Conservation (phyloP, 2,113 vertebrate species). For the Cairina moschata region DNA sequence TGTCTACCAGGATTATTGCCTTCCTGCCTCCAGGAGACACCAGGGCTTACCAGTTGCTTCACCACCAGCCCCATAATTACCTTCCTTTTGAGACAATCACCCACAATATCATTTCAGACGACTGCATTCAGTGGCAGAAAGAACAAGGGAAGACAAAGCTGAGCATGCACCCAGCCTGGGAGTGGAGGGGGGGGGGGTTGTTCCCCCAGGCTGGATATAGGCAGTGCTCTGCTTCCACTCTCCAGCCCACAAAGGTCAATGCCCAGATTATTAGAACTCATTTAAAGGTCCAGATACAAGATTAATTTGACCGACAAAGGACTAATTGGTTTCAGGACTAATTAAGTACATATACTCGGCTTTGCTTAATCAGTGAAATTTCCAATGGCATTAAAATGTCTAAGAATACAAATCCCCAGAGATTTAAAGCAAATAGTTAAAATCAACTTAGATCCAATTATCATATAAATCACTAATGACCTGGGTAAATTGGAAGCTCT, state of each 20-base stretch:
- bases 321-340: conserved; percentile 65
- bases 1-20: neutral
- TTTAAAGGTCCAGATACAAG: conserved; percentile 32
- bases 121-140: neutral
- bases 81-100: neutral
- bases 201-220: neutral
- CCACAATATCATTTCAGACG: neutral
- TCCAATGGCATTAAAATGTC: conserved; percentile 59
- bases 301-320: conserved; percentile 52
- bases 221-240: neutral
- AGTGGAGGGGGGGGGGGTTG: neutral
- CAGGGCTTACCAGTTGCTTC: neutral
- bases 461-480: conserved; percentile 71
- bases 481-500: conserved; percentile 64
- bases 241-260: neutral
- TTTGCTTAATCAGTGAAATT: conserved; percentile 69
- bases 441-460: conserved; percentile 72
- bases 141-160: neutral
- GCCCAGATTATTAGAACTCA: conserved; percentile 31
- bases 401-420: conserved; percentile 51
- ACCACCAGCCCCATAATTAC: neutral
- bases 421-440: conserved; percentile 71
- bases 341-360: conserved; percentile 50
- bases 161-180: accelerated
- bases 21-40: neutral